phyloP scores from a whole-genome alignment of 1,140 invertebrate species.

The Chironomus tepperi region DNA sequence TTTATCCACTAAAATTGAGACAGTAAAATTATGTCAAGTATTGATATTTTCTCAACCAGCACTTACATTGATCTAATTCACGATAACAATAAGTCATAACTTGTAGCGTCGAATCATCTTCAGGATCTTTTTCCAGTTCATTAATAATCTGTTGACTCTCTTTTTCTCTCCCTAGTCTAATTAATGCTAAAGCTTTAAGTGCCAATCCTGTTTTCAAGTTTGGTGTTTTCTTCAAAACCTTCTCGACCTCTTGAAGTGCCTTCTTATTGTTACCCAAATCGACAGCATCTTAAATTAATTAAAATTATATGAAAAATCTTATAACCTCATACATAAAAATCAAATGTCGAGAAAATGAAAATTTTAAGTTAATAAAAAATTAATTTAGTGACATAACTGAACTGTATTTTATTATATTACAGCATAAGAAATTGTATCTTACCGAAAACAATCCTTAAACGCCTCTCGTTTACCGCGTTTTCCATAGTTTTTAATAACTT shows the following conservation, averaged over 20 bases:
- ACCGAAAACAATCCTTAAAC: slow-evolving; percentile 24
- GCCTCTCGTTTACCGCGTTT: slow-evolving; percentile 29
- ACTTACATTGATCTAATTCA: slow-evolving; percentile 81
- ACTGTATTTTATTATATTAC: not conserved
- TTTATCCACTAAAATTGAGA: slow-evolving; percentile 62
- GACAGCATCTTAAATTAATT: slow-evolving; percentile 72
- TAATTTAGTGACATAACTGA: not conserved
- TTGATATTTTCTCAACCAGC: too few species aligned
- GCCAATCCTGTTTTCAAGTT: slow-evolving; percentile 81
- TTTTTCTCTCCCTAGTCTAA: slow-evolving; percentile 71
- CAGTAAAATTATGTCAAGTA: too few species aligned
- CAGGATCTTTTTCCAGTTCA: slow-evolving; percentile 70
- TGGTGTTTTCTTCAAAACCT: slow-evolving; percentile 88
- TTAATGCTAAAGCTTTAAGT: slow-evolving; percentile 80
- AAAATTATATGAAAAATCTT: not conserved
- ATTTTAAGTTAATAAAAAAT: not conserved
- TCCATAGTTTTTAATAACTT: slow-evolving; percentile 34
- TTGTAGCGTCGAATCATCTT: slow-evolving; percentile 87
- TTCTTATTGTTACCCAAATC: slow-evolving; percentile 96
- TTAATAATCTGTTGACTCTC: slow-evolving; percentile 70
- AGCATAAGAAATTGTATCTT: not conserved
- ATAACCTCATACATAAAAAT: slow-evolving; percentile 8
- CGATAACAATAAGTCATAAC: slow-evolving; percentile 94
- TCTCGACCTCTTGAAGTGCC: slow-evolving; percentile 94
- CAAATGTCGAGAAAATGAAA: not conserved